Conservation (phyloP, 2,888 invertebrate species). For the Pachymerium ferrugineum region DNA sequence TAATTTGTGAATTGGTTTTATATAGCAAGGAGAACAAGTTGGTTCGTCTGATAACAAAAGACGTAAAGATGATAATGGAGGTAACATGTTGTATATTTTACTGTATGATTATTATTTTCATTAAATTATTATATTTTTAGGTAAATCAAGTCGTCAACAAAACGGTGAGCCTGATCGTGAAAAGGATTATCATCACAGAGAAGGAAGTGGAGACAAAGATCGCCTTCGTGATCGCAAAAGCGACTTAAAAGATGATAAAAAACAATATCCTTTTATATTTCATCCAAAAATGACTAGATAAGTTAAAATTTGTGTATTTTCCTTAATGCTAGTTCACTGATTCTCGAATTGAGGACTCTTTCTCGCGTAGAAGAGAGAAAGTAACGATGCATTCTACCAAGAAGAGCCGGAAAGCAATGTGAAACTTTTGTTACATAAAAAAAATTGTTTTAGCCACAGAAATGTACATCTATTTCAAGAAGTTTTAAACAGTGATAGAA, state of each 20-base stretch:
- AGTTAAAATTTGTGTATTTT: neutral
- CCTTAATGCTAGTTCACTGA: neutral
- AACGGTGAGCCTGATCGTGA: constrained; percentile 35
- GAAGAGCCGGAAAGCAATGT: neutral
- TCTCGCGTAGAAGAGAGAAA: neutral
- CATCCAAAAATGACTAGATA: too few species aligned
- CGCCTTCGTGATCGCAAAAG: neutral
- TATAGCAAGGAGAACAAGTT: neutral
- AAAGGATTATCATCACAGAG: constrained; percentile 33
- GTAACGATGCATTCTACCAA: neutral
- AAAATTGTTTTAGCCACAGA: too few species aligned
- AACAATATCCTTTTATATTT: constrained; percentile 27
- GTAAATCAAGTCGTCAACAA: constrained; percentile 30
- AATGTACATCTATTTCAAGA: too few species aligned
- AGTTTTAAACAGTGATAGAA: too few species aligned
- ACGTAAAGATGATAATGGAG: constrained; percentile 6
- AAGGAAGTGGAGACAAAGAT: constrained; percentile 28
- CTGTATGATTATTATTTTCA: neutral
- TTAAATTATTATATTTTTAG: neutral
- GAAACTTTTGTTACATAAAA: neutral
- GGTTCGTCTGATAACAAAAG: neutral
- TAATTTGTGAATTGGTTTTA: neutral
- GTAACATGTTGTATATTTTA: neutral
- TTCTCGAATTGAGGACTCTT: neutral
- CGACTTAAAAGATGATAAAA: neutral